Evolutionary conservation across 2,113 vertebrate genomes (phyloP).

Genomic region (Sphaerodactylus townsendi): DNA sequence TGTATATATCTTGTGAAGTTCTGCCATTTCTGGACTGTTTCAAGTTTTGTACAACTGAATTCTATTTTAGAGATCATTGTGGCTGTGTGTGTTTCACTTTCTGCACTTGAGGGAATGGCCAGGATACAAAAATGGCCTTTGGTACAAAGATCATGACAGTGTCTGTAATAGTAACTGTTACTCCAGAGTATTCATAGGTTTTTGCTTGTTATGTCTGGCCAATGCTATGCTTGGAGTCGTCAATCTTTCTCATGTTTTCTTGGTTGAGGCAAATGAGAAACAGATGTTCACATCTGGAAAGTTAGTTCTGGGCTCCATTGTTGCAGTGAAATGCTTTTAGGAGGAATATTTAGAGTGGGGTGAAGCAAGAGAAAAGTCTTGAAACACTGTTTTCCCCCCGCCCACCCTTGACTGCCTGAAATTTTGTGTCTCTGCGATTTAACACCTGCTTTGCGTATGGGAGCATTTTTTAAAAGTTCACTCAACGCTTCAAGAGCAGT

Average conservation of each 20-base stretch:
- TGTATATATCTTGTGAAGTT: not conserved
- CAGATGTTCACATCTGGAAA: conserved; percentile 74
- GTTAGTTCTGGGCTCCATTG: conserved; percentile 39
- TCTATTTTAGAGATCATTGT: not conserved
- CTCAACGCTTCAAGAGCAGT: conserved; percentile 20
- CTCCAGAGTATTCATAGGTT: conserved; percentile 7
- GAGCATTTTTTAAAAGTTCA: not conserved
- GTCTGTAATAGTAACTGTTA: conserved; percentile 14
- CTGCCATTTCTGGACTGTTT: not conserved
- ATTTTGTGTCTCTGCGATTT: conserved; percentile 43
- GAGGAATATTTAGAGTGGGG: conserved; percentile 44
- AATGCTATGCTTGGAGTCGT: conserved; percentile 48
- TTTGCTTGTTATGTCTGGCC: conserved; percentile 59
- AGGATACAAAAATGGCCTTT: not conserved
- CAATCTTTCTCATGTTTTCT: conserved; percentile 66
- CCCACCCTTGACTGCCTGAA: conserved; percentile 16
- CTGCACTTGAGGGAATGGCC: not conserved
- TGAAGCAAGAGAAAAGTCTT: conserved; percentile 36
- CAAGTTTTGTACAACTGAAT: not conserved
- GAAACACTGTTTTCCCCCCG: conserved; percentile 39
- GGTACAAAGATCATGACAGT: not conserved
- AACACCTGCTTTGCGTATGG: conserved; percentile 36
- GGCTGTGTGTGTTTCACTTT: not conserved
- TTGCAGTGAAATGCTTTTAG: conserved; percentile 43
- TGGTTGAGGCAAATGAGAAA: conserved; percentile 61